Evolutionary conservation across 1,140 invertebrate genomes (phyloP).

Genomic region (Brachionus rotundiformis): DNA sequence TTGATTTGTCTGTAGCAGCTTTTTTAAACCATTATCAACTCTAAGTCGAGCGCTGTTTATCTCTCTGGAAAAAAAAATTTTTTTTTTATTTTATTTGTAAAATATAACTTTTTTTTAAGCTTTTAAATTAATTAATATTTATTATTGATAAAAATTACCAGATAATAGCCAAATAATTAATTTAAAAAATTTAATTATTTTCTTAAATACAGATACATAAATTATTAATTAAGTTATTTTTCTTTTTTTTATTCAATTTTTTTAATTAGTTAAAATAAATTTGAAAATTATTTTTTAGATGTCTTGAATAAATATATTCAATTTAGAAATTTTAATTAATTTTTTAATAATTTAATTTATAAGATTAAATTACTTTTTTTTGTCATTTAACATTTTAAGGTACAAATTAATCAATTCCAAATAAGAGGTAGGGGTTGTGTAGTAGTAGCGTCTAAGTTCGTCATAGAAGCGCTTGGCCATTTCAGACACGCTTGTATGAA

Average conservation of each 20-base stretch:
- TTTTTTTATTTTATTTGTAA: neutral
- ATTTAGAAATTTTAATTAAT: too few relatives aligned
- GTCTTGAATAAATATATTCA: too few relatives aligned
- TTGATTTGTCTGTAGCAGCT: conserved; percentile 64
- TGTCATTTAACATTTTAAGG: conserved; percentile 71
- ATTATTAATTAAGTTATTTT: too few relatives aligned
- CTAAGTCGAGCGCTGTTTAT: conserved; percentile 59
- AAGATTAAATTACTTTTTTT: conserved; percentile 60
- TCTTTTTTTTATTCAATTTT: too few relatives aligned
- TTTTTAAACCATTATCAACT: conserved; percentile 63
- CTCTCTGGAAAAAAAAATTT: conserved; percentile 55
- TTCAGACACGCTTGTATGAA: conserved; percentile 72
- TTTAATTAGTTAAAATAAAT: too few relatives aligned
- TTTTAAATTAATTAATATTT: too few relatives aligned
- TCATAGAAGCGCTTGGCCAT: conserved; percentile 74
- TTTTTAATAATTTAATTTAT: neutral
- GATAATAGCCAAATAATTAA: too few relatives aligned
- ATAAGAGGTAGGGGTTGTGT: conserved; percentile 85
- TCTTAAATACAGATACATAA: too few relatives aligned
- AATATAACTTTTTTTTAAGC: neutral
- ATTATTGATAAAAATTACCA: too few relatives aligned
- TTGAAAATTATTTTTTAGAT: too few relatives aligned
- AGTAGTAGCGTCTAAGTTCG: conserved; percentile 81
- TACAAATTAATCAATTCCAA: conserved; percentile 82
- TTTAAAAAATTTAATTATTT: too few relatives aligned